Evolutionary conservation across 2,113 vertebrate genomes (phyloP).

Genomic region (Regulus satrapa): DNA sequence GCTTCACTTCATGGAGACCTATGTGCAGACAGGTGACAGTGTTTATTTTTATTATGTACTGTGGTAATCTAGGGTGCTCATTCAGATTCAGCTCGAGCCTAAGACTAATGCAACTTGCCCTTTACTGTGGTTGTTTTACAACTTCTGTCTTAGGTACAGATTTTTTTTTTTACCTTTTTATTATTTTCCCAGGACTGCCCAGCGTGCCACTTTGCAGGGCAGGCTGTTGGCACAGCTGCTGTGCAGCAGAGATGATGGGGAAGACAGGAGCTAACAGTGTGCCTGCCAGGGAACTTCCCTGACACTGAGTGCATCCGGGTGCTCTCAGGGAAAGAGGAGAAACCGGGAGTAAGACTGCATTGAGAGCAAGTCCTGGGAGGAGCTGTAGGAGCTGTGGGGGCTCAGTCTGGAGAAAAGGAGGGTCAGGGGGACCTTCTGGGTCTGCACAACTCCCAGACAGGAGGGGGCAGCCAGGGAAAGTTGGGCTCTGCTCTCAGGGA

Average conservation of each 20-base stretch:
- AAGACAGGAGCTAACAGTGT: background rate
- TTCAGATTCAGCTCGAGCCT: background rate
- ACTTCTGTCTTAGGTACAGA: background rate
- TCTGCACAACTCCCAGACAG: background rate
- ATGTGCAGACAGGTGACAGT: background rate
- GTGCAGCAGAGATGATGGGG: background rate
- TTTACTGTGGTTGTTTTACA: background rate
- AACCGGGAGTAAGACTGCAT: background rate
- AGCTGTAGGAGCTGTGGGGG: background rate
- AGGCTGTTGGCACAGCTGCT: background rate
- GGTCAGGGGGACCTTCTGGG: background rate
- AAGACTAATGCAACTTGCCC: background rate
- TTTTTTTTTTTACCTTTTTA: background rate
- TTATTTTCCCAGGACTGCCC: background rate
- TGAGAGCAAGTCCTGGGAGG: background rate
- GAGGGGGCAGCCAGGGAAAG: accelerated
- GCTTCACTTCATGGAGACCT: background rate
- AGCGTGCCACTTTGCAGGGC: background rate
- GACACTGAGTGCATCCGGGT: background rate
- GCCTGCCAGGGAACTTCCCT: background rate
- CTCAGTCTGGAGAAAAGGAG: background rate
- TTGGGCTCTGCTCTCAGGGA: background rate
- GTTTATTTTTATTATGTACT: background rate
- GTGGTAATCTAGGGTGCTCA: background rate
- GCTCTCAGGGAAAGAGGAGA: background rate